Percentiles rank a stretch among this genome's conserved stretches.
Conservation (phyloP, 2,888 invertebrate species). For the Stegophylla sp. region DNA sequence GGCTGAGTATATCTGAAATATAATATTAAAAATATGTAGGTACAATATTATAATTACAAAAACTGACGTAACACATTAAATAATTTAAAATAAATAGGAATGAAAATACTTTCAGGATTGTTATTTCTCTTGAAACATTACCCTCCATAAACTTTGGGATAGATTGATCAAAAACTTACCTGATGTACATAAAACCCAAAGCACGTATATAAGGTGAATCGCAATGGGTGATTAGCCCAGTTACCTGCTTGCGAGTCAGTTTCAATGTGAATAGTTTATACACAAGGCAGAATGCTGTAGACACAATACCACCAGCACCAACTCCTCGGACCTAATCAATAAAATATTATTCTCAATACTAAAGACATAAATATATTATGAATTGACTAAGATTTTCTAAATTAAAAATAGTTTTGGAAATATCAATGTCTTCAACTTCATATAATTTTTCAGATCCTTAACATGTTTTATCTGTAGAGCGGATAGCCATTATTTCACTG, state of each 20-base stretch:
- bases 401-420: too few relatives aligned
- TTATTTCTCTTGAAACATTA: slow-evolving; percentile 45
- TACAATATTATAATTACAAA: background rate
- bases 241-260: slow-evolving; percentile 96
- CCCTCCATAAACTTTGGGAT: slow-evolving; percentile 49
- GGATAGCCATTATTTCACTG: too few relatives aligned
- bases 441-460: too few relatives aligned
- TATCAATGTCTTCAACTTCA: too few relatives aligned
- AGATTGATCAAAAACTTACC: slow-evolving; percentile 66
- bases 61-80: background rate
- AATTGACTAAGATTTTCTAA: too few relatives aligned
- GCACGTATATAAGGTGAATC: slow-evolving; percentile 98
- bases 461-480: too few relatives aligned
- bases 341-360: slow-evolving; percentile 30
- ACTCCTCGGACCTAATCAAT: slow-evolving; percentile 87
- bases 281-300: slow-evolving; percentile 98
- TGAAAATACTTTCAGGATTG: slow-evolving; percentile 44
- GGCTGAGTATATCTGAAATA: slow-evolving; percentile 88
- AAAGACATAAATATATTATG: background rate
- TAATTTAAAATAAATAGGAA: slow-evolving; percentile 33
- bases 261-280: slow-evolving; percentile 96
- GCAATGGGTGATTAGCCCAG: slow-evolving; percentile 90
- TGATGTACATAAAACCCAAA: slow-evolving; percentile 83
- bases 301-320: slow-evolving; percentile 98
- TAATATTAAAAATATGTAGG: slow-evolving; percentile 33